Evolutionary conservation across 2,888 invertebrate genomes (phyloP).

Genomic region (Molanna angustata): DNA sequence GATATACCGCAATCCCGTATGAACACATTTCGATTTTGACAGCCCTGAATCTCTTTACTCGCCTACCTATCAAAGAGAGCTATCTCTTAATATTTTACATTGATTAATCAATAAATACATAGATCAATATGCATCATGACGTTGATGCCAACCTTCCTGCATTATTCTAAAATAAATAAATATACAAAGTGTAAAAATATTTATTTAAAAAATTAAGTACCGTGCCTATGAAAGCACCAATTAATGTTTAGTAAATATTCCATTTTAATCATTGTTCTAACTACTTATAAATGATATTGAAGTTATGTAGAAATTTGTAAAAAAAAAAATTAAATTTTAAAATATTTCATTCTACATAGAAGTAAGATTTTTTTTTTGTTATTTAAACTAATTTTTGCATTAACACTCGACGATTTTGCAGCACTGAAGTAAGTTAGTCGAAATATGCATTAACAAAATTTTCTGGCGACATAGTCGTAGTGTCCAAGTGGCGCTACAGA

Average conservation of each 20-base stretch:
- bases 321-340: neutral
- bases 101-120: neutral
- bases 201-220: conserved; percentile 23
- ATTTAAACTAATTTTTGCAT: neutral
- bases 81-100: neutral
- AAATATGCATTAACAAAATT: too few relatives aligned
- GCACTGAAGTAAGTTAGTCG: too few relatives aligned
- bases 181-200: conserved; percentile 16
- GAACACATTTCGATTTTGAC: too few relatives aligned
- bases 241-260: conserved; percentile 16
- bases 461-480: too few relatives aligned
- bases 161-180: conserved; percentile 24
- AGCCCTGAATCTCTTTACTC: too few relatives aligned
- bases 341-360: neutral
- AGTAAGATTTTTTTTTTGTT: neutral
- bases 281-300: neutral
- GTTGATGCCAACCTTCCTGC: conserved; percentile 24
- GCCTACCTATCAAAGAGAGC: too few relatives aligned
- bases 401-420: neutral
- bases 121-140: neutral
- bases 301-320: neutral
- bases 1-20: too few relatives aligned
- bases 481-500: too few relatives aligned
- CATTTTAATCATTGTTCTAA: neutral
- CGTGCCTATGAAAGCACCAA: conserved; percentile 32